Base-by-base conservation (phyloP, 1,140 invertebrate genomes). In the Anoplophora glabripennis region DNA sequence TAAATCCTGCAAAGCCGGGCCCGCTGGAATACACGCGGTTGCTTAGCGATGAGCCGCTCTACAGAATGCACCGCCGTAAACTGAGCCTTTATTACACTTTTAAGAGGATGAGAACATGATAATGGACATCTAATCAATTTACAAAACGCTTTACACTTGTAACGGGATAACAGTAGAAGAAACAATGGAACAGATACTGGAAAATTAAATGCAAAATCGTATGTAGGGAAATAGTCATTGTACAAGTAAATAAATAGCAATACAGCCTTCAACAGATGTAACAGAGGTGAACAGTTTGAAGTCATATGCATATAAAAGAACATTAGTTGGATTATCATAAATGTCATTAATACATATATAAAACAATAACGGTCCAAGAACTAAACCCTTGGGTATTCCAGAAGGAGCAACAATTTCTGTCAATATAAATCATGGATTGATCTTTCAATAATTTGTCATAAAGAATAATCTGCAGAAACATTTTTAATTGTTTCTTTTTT, bases 1-100 rank as follows among this genome's bases (percentile, higher is more conserved):
- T 69, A 75, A 74, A 73, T 74, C 72, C 59, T 34, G 52, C 15
- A 70, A 72, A 69, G 64, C 70, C 55, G 48, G 41, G 53, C 53
- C n/a, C 55, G 53, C 52, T 61, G 64, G 59, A 61, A 66, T 61
- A 62, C 58, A 61, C 61, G 46, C 57, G 63, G 68, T 71, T 71
- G 69, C 71, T 69, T 72, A 66, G 71, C 57, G 67, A 71, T 71
- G 63, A 60, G 55, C 38, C 54, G 59, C 51, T 35, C 57, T 46
- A 40, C 51, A 40, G 59, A 59, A 61, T 68, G 60, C 62, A 37
- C 54, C 44, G 57, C 57, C 58, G 48, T 55, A 53, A 51, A 54
- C 46, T 48, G 53, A 40, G 59, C 64, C 58, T 64, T 68, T 70
- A 66, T 70, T 69, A 67, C 60, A 67, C 65, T 56, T 60, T 67